Conservation (phyloP, 2,113 vertebrate species). For the Antechinus flavipes region DNA sequence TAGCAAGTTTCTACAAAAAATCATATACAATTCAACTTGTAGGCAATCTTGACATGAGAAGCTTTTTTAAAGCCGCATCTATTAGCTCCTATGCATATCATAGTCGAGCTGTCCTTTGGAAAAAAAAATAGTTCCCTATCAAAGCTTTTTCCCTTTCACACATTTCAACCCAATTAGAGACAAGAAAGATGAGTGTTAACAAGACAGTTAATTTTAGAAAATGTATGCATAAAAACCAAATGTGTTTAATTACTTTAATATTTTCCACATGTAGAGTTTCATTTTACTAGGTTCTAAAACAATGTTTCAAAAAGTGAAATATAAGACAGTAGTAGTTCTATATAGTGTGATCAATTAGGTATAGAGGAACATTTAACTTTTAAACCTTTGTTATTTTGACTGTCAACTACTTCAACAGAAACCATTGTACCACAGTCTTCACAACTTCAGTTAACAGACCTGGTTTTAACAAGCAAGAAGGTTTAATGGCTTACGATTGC, state of each 20-base stretch:
- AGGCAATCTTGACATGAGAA: slow-evolving; percentile 52
- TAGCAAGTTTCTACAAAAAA: slow-evolving; percentile 54
- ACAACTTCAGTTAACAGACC: neutral
- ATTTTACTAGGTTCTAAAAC: slow-evolving; percentile 83
- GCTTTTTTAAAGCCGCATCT: slow-evolving; percentile 60
- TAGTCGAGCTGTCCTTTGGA: slow-evolving; percentile 76
- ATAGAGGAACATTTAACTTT: slow-evolving; percentile 74
- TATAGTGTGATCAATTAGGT: slow-evolving; percentile 60
- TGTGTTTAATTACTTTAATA: slow-evolving; percentile 90
- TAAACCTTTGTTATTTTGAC: slow-evolving; percentile 46
- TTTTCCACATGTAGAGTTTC: slow-evolving; percentile 85
- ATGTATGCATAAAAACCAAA: slow-evolving; percentile 89
- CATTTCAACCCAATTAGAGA: slow-evolving; percentile 90
- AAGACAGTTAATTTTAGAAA: slow-evolving; percentile 90
- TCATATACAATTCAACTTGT: slow-evolving; percentile 19
- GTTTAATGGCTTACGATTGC: neutral
- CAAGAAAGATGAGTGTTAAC: slow-evolving; percentile 89
- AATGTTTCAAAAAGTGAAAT: slow-evolving; percentile 77
- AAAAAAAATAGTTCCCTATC: slow-evolving; percentile 80
- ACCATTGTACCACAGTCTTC: neutral
- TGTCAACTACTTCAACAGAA: slow-evolving; percentile 55
- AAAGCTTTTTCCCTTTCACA: slow-evolving; percentile 86
- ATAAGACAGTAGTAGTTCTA: slow-evolving; percentile 68
- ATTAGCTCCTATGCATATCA: slow-evolving; percentile 62
- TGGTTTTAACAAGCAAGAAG: neutral